Evolutionary conservation across 2,113 vertebrate genomes (phyloP), one percentile per base, ranked within the genome.

Genomic region (Haemorhous mexicanus): DNA sequence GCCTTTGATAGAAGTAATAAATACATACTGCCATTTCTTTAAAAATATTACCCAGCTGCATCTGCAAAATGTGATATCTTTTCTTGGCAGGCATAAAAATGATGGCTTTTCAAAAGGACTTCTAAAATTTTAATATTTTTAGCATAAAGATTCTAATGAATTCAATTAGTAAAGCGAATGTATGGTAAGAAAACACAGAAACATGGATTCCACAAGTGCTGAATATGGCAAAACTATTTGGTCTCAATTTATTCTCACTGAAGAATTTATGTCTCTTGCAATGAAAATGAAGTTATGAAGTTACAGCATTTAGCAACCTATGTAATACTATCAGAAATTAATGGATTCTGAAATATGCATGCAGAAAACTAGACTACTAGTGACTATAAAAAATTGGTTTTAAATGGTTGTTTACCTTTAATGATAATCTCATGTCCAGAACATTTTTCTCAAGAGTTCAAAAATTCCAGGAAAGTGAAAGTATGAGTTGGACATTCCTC

Each of bases 1-100:
- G 24, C 43, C 9, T 44, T 22, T 33, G 55, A 61, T 74, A 84
- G 68, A 70, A 93, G 62, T 79, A 83, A 94, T 92, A 96, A 95
- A 94, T 49, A 53, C 55, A 39, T 41, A 12, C 43, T 70, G 22
- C 33, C 73, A 84, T 92, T 93, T 74, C 59, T 81, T 90, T 24
- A 47, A 64, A 94, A 92, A 77, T 39, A 68, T 35, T 58, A 63
- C 8, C 50, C 44, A 72, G 3, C 27, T 39, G 10, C 23, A 5
- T 33, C 52, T 90, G 64, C 56, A 73, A 84, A 95, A 69, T n/a
- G 49, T 50, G 37, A 8, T 69, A 26, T 56, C 6, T 72, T 81
- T 88, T 67, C 28, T 56, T 70, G 9, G 53, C 14, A 86, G 67
- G 13, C 46, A 39, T 72, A 84, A 74, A 62, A 80, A 58, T 41